Evolutionary conservation across 2,888 invertebrate species (phyloP).

Genomic region (Urechis unicinctus): DNA sequence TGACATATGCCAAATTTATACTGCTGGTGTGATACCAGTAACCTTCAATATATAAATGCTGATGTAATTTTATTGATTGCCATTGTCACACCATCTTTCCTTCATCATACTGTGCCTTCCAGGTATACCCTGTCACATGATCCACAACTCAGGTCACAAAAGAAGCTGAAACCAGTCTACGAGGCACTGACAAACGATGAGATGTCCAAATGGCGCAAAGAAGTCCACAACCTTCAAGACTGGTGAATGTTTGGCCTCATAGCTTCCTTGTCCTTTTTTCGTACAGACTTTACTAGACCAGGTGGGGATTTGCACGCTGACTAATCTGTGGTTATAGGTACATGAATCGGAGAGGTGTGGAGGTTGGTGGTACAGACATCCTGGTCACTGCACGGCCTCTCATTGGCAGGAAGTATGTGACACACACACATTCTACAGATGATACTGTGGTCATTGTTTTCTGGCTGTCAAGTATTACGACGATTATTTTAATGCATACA

Average conservation of each 20-base stretch:
- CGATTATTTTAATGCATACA: not conserved
- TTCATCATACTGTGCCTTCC: no score
- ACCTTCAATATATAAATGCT: no score
- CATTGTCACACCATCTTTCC: no score
- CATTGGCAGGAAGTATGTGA: conserved; percentile 62
- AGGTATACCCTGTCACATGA: no score
- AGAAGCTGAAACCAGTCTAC: conserved; percentile 3
- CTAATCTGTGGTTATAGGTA: conserved; percentile 49
- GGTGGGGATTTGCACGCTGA: no score
- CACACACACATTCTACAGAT: no score
- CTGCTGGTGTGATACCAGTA: no score
- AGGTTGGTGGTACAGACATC: conserved; percentile 61
- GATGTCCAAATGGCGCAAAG: conserved; percentile 25
- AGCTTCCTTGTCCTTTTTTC: not conserved
- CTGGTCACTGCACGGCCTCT: conserved; percentile 66
- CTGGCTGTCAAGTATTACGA: not conserved
- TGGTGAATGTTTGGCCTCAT: conserved; percentile 21
- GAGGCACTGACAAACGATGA: conserved; percentile 22
- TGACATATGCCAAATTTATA: no score
- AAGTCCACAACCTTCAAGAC: conserved; percentile 28
- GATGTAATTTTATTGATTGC: no score
- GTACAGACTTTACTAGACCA: no score
- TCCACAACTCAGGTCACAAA: not conserved
- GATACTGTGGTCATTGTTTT: no score
- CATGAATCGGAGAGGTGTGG: conserved; percentile 69